These are phyloP conservation scores for Spicauda simplicius DNA, from an alignment of 2,888 invertebrate genomes.

Conservation along the genomic window DNA sequence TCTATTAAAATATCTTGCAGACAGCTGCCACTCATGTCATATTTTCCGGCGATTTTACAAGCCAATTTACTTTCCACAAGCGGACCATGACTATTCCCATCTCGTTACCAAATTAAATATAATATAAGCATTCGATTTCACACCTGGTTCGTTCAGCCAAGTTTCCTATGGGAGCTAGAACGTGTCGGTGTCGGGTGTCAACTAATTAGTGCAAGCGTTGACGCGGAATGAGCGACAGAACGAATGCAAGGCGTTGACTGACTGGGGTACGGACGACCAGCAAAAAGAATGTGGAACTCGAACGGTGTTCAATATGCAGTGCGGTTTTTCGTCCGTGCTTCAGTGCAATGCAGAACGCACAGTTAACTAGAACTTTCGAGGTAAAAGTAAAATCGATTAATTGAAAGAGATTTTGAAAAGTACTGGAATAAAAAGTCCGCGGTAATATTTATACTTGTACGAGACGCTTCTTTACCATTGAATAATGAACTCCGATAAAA, in stretches of 20 bases:
- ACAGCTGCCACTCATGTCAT: neutral
- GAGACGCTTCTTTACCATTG: too few relatives aligned
- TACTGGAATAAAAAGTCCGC: too few relatives aligned
- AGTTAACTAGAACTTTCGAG: neutral
- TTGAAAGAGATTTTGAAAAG: too few relatives aligned
- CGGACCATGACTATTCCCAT: slow-evolving; percentile 14
- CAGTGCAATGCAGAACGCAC: too few relatives aligned
- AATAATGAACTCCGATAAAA: too few relatives aligned
- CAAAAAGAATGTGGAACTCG: slow-evolving; percentile 21
- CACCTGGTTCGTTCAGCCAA: slow-evolving; percentile 66
- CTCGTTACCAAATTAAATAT: slow-evolving; percentile 46
- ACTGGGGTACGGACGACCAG: slow-evolving; percentile 48
- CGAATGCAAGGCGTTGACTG: slow-evolving; percentile 65
- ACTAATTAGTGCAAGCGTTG: slow-evolving; percentile 79
- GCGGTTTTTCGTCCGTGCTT: neutral
- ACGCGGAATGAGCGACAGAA: slow-evolving; percentile 70
- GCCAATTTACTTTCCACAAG: slow-evolving; percentile 9
- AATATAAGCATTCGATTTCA: slow-evolving; percentile 63
- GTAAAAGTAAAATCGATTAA: neutral
- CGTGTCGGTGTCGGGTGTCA: slow-evolving; percentile 67
- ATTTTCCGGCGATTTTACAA: slow-evolving; percentile 11
- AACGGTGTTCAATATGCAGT: neutral
- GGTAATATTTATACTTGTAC: too few relatives aligned
- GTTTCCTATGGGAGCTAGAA: slow-evolving; percentile 70
- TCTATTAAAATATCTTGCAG: neutral